Percentiles rank a stretch among this genome's conserved stretches.
phyloP scores from a whole-genome alignment of 2,888 invertebrate species.

The Ormyrus pomaceus region DNA sequence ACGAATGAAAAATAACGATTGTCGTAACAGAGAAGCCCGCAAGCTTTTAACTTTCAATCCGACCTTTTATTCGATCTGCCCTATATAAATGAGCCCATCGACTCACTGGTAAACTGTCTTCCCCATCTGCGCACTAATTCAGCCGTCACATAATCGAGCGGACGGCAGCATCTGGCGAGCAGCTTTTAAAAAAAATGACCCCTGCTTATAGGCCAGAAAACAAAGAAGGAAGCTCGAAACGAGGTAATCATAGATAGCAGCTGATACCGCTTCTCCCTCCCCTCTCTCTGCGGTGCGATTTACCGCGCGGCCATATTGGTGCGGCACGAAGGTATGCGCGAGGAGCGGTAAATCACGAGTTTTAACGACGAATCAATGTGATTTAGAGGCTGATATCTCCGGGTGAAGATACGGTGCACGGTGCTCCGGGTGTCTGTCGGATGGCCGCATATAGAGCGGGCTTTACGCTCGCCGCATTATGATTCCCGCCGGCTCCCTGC shows the following conservation, averaged over 20 bases:
- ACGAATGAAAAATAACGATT: no score
- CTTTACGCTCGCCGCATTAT: conserved; percentile 21
- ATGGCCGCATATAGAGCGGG: background rate
- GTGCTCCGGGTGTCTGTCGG: background rate
- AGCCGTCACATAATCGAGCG: conserved; percentile 1
- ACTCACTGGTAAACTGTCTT: no score
- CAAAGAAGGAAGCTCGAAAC: background rate
- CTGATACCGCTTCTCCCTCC: conserved; percentile 28
- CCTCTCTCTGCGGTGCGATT: background rate
- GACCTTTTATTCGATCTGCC: no score
- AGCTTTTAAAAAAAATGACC: background rate
- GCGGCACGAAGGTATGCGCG: conserved; percentile 49
- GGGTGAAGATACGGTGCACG: conserved; percentile 28
- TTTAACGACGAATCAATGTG: conserved; percentile 68
- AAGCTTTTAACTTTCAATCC: no score
- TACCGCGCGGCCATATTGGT: conserved; percentile 14
- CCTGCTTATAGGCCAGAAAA: background rate
- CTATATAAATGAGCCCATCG: no score
- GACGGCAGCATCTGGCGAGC: background rate
- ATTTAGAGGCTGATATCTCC: conserved; percentile 61
- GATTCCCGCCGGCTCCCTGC: background rate
- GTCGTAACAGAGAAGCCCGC: no score
- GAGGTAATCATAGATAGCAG: conserved; percentile 44
- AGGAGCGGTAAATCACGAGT: conserved; percentile 65
- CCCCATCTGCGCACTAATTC: no score